These are phyloP conservation scores for Lophotis ruficrista DNA, from an alignment of 2,113 vertebrate genomes.

Conservation along the genomic window DNA sequence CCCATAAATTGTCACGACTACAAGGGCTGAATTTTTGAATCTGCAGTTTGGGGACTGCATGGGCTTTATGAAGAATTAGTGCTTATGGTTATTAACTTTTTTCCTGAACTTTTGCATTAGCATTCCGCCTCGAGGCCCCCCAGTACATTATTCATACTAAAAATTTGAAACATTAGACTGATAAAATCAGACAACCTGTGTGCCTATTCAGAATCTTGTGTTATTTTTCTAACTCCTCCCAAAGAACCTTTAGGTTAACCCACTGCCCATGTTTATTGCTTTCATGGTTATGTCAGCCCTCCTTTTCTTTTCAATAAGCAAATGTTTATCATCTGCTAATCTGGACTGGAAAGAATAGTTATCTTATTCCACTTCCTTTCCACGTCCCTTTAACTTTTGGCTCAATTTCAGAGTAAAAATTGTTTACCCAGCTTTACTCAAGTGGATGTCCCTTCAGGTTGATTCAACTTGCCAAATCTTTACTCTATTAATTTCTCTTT, in stretches of 20 bases:
- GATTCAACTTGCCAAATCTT: neutral
- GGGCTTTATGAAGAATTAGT: neutral
- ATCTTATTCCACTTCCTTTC: neutral
- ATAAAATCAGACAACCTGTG: neutral
- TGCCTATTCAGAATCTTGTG: neutral
- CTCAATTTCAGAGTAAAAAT: slow-evolving; percentile 1
- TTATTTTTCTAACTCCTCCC: neutral
- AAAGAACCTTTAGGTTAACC: neutral
- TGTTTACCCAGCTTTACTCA: neutral
- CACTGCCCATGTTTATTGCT: neutral
- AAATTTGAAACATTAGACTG: neutral
- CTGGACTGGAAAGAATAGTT: neutral
- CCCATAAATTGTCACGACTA: neutral
- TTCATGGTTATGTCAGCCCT: neutral
- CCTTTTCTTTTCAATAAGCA: neutral
- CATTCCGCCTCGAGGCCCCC: neutral
- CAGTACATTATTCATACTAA: neutral
- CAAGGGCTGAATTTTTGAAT: neutral
- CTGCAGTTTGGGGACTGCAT: neutral
- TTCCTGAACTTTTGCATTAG: neutral
- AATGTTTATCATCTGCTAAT: neutral
- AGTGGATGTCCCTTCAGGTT: neutral
- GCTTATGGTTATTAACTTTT: neutral
- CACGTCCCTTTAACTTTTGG: neutral
- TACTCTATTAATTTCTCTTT: slow-evolving; percentile 9